Conservation (phyloP, 2,888 invertebrate genomes). For the Tetrapedia diversipes region DNA sequence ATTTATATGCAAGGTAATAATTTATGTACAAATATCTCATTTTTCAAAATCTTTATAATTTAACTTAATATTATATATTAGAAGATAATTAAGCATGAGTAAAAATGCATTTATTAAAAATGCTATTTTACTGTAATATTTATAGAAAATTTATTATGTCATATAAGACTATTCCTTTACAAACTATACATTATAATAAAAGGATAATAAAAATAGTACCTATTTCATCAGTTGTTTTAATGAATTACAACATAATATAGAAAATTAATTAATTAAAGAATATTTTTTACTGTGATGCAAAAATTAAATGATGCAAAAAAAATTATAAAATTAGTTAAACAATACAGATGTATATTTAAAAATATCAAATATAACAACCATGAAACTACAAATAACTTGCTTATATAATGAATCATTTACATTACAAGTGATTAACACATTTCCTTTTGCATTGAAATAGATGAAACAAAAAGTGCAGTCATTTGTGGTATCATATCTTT, state of each 20-base stretch:
- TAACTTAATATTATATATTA: not conserved
- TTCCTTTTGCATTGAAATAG: no score
- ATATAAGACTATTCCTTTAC: not conserved
- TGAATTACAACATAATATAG: not conserved
- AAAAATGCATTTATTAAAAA: no score
- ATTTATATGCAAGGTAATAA: slow-evolving; percentile 5
- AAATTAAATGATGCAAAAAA: no score
- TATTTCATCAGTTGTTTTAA: not conserved
- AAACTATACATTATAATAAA: not conserved
- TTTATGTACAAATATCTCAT: slow-evolving; percentile 10
- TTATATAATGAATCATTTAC: not conserved
- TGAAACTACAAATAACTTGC: not conserved
- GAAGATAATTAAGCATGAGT: not conserved
- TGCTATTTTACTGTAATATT: not conserved
- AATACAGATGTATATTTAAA: not conserved
- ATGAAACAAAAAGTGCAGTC: no score
- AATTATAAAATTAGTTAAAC: not conserved
- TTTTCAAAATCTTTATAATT: not conserved
- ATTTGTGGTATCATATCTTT: no score
- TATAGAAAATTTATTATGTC: not conserved
- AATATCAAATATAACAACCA: not conserved
- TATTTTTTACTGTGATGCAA: not conserved
- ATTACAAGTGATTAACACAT: not conserved
- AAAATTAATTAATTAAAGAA: not conserved
- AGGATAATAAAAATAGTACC: not conserved